Percentiles rank a stretch among this genome's conserved stretches.
phyloP scores from a whole-genome alignment of 2,113 vertebrate species.

The Mesembrinibis cayennensis region DNA sequence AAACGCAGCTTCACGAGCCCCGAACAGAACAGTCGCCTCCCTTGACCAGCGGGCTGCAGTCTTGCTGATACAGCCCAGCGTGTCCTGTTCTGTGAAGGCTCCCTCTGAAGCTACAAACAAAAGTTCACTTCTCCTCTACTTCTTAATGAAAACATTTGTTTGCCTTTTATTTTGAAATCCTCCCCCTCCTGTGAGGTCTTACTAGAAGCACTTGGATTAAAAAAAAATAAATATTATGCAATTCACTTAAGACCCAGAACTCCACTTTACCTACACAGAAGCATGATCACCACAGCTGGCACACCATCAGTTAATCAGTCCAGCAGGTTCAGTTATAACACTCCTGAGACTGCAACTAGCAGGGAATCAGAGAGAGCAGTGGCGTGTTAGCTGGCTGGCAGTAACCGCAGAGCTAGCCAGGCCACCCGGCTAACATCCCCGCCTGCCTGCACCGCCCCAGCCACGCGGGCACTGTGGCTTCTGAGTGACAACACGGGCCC shows the following conservation, averaged over 20 bases:
- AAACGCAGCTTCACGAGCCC: neutral
- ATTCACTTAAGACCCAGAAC: neutral
- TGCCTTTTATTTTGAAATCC: neutral
- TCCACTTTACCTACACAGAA: too few relatives aligned
- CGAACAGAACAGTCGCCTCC: neutral
- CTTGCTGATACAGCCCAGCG: neutral
- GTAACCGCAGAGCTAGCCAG: neutral
- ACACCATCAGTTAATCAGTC: too few relatives aligned
- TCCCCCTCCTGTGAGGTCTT: neutral
- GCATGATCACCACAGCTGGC: neutral
- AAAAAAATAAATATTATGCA: too few relatives aligned
- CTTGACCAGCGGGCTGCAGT: neutral
- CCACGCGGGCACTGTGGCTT: fast-evolving
- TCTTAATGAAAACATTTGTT: neutral
- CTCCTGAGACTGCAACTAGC: too few relatives aligned
- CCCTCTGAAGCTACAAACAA: neutral
- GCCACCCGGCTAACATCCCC: neutral
- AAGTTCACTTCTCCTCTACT: neutral
- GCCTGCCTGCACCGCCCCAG: neutral
- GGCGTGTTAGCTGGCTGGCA: neutral
- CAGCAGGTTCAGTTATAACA: too few relatives aligned
- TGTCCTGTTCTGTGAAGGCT: neutral
- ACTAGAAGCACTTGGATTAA: neutral
- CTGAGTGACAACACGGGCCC: fast-evolving
- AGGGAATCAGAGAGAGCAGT: neutral